Base-by-base conservation (phyloP, 1,140 invertebrate genomes). In the Oryzaephilus surinamensis region DNA sequence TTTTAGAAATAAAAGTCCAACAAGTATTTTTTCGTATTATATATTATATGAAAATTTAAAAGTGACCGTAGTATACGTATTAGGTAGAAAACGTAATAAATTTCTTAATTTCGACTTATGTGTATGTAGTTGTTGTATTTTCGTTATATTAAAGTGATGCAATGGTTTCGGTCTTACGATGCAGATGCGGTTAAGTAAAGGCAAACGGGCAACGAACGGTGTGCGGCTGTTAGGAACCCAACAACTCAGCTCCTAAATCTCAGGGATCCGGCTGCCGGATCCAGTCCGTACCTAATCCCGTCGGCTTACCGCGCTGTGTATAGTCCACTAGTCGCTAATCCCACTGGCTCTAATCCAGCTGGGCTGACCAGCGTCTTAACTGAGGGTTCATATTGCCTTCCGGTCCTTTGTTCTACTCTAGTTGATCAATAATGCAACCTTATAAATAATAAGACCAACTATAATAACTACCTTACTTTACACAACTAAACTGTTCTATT, bases 271-370 rank as follows among this genome's bases (percentile, higher is more conserved):
- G 53, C 46, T 46, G 38, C 52, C 38, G 49, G 53, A 54, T 56
- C 49, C 51, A 47, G 51, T 43, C 49, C 48, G 55, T 48, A 56
- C 55, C 48, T 59, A 61, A 62, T 61, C 56, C 60, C 45, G 42
- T 51, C 52, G 60, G 60, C 60, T 60, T 57, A 61, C 56, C 53
- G 48, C 52, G 48, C 53, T 51, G 49, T 58, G 52, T 55, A 57
- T 60, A 60, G 59, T 61, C 59, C 58, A 60, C 54, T 57, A 59
- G 46, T 55, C 60, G 58, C 57, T 62, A 62, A 62, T 62, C 60
- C 58, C 52, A 52, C 50, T 39, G 40, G 53, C 48, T 52, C 42
- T 61, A 61, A 61, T 61, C 59, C 58, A 60, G 55, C 41, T 48
- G 42, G 51, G 55, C 56, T 61, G 60, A 62, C 60, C 60, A 56